These are phyloP conservation scores for Ictidomys tridecemlineatus DNA, from an alignment of 2,113 vertebrate genomes.

Conservation along the genomic window DNA sequence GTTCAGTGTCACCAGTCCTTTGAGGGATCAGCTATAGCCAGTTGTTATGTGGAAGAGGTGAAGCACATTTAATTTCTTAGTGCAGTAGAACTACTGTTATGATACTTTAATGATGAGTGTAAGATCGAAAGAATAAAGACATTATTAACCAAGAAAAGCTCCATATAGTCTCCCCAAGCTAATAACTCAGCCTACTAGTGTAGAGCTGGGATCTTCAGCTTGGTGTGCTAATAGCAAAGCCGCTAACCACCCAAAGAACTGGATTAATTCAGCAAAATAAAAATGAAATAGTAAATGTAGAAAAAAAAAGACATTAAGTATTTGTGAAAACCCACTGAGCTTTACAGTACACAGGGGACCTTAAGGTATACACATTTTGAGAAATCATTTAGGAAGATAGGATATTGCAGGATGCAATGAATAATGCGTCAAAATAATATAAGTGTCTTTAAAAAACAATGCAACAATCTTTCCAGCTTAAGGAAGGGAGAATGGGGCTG, in stretches of 20 bases:
- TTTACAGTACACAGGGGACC: not conserved
- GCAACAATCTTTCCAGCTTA: not conserved
- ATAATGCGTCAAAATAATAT: not conserved
- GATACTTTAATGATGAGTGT: not conserved
- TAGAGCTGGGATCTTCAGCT: constrained; percentile 17
- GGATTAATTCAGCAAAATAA: no score
- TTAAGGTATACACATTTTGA: not conserved
- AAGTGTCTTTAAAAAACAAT: not conserved
- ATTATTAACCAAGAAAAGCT: not conserved
- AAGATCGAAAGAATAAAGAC: not conserved
- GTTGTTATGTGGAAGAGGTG: not conserved
- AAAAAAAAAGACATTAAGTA: not conserved
- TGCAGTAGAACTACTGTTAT: not conserved
- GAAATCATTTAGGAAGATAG: not conserved
- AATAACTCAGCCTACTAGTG: not conserved
- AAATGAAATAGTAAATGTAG: no score
- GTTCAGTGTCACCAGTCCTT: not conserved
- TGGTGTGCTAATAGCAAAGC: not conserved
- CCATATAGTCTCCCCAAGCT: not conserved
- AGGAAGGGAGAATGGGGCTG: not conserved
- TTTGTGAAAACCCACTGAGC: not conserved
- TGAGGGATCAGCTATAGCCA: not conserved
- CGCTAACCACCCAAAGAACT: not conserved
- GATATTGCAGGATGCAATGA: not conserved
- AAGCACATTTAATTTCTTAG: not conserved